These are phyloP conservation scores for Drosophila mayri DNA, from an alignment of 1,140 invertebrate species.

Conservation along the genomic window DNA sequence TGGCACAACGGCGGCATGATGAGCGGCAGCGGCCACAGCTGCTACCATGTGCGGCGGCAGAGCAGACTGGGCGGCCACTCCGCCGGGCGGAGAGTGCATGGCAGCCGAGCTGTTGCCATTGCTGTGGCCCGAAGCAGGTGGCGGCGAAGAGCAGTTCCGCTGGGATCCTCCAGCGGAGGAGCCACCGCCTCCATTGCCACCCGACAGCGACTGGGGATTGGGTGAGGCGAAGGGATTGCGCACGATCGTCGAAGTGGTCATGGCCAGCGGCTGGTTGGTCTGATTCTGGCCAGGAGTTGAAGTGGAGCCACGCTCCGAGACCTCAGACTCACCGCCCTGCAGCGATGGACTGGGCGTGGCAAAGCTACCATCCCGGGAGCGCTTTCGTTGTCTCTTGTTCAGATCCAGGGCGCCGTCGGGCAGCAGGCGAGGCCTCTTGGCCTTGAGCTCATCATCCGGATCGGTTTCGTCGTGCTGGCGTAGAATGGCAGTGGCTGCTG, in stretches of 20 bases:
- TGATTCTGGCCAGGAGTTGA: constrained; percentile 43
- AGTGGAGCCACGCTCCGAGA: constrained; percentile 13
- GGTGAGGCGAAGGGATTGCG: constrained; percentile 82
- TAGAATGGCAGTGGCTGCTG: constrained; percentile 52
- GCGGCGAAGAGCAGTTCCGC: constrained; percentile 48
- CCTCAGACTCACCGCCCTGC: constrained; percentile 63
- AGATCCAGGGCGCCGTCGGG: constrained; percentile 57
- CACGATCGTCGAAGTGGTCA: constrained; percentile 80
- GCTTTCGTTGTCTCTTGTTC: constrained; percentile 73
- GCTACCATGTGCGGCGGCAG: constrained; percentile 70
- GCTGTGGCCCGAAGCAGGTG: constrained; percentile 47
- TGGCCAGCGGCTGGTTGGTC: constrained; percentile 69
- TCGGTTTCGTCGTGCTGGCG: constrained; percentile 52
- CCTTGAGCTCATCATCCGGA: constrained; percentile 65
- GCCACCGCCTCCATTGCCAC: constrained; percentile 6
- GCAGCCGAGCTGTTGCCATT: constrained; percentile 41
- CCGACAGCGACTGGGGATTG: constrained; percentile 60
- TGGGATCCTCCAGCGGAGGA: constrained; percentile 27
- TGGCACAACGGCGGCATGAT: constrained; percentile 60
- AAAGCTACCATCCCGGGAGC: constrained; percentile 81
- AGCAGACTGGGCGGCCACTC: constrained; percentile 62
- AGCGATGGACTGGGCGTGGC: constrained; percentile 86
- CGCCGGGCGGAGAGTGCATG: constrained; percentile 61
- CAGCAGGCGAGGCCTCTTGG: constrained; percentile 65
- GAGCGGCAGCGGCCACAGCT: constrained; percentile 67